Evolutionary conservation across 2,888 invertebrate genomes (phyloP), one percentile per base, ranked within the genome.

Genomic region (Caenorhabditis auriculariae): DNA sequence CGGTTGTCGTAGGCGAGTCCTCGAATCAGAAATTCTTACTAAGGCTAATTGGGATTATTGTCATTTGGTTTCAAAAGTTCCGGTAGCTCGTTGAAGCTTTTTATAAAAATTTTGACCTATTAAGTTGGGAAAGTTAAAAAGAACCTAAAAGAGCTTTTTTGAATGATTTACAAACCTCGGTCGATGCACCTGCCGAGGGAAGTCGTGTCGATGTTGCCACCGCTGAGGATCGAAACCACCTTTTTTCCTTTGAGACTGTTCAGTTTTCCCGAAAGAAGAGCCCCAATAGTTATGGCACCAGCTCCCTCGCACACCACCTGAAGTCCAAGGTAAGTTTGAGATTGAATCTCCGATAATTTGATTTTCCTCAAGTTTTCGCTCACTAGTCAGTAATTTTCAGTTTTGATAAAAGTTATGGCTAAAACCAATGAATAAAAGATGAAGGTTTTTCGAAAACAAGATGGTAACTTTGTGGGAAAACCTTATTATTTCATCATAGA

Each of bases 221-320:
- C 85, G 69, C 83, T 82, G 9, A 85, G 75, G 6, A 83, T 82
- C 19, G 83, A 76, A 19, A 84, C 84, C 19, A 85, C 69, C 81
- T 48, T 55, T 43, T 69, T 69, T 9, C 67, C 66, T 38, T 63
- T 59, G 23, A 69, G 50, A 44, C 60, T 27, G 27, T 54, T 45
- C 48, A 91, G 84, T 49, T 88, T 86, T 1, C 90, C 90, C 0
- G 89, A 88, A 74, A 92, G 85, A 73, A 92, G 88, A 28, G 91
- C 91, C 0, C 91, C 92, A 6, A 92, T 84, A 0, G 89, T 89
- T 2, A 88, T 87, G 0, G 91, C 92, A 0, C 91, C 92, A 1
- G 91, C 91, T 0, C 92, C 92, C 82, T 93, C 92, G 28, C 91
- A 90, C 17, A 93, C 90, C 75, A 89, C 89, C 82, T 92, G 54